These are phyloP conservation scores for Cladopsammia gracilis DNA, from an alignment of 64 coral and sea anemone species.

Conservation along the genomic window DNA sequence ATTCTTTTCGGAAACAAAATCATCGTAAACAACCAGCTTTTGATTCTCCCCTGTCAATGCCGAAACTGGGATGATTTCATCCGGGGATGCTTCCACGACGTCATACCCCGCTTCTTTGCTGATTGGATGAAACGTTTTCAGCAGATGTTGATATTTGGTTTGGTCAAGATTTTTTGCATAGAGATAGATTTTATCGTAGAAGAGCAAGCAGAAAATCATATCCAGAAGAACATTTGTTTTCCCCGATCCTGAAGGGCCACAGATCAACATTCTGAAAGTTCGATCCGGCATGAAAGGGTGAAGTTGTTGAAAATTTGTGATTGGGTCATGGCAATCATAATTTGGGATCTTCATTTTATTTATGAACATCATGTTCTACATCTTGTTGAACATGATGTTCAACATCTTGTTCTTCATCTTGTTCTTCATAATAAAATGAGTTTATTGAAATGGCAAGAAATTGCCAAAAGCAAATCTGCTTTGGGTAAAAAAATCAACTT, in stretches of 20 bases:
- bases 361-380: too few species aligned
- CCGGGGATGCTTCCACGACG: neutral
- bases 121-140: neutral
- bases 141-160: neutral
- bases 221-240: too few species aligned
- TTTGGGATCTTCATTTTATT: neutral
- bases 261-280: neutral
- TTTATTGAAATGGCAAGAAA: too few species aligned
- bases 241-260: neutral
- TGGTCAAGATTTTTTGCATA: neutral
- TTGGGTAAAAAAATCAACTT: too few species aligned
- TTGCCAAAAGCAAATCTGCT: too few species aligned
- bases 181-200: too few species aligned
- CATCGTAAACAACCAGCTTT: neutral
- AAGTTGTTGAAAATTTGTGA: neutral
- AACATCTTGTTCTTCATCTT: too few species aligned
- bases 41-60: neutral
- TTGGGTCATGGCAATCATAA: neutral
- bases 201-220: too few species aligned
- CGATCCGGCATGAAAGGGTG: neutral
- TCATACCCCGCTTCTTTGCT: neutral
- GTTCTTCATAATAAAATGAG: too few species aligned
- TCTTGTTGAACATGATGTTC: neutral
- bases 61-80: neutral
- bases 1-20: neutral